Conservation (phyloP, 1,140 invertebrate species). For the Philotrypesis tridentata region DNA sequence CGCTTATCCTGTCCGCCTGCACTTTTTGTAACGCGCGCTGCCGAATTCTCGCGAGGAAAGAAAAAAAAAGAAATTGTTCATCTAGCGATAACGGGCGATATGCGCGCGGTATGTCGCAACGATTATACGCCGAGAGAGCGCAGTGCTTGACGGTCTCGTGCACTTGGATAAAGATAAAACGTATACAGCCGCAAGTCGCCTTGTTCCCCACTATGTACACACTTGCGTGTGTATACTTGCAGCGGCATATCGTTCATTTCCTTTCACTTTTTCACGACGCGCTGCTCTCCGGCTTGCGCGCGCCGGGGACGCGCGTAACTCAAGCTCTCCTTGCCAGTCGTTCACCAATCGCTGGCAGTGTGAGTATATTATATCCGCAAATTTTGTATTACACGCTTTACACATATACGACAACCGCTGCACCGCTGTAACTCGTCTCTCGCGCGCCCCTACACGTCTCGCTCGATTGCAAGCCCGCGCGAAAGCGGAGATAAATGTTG, state of each 20-base stretch:
- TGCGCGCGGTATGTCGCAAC: slow-evolving; percentile 2
- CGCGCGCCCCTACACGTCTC: too few species aligned
- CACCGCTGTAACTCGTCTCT: too few species aligned
- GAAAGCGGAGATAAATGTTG: neutral
- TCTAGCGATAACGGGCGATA: neutral
- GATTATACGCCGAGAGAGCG: neutral
- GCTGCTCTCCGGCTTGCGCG: too few species aligned
- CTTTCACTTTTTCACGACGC: slow-evolving; percentile 44
- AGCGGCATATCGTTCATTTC: slow-evolving; percentile 22
- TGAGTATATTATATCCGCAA: slow-evolving; percentile 14
- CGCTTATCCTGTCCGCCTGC: neutral
- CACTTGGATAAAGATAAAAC: slow-evolving; percentile 23
- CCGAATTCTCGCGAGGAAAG: neutral
- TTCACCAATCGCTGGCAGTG: slow-evolving; percentile 6
- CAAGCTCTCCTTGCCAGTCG: slow-evolving; percentile 10
- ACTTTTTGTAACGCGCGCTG: neutral
- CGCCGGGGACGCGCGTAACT: neutral
- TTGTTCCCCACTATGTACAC: slow-evolving; percentile 33
- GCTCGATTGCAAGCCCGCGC: neutral
- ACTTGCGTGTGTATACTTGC: too few species aligned
- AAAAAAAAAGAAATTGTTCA: too few species aligned
- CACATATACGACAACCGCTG: too few species aligned
- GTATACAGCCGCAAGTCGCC: neutral
- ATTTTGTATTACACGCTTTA: too few species aligned
- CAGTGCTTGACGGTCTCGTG: too few species aligned